Evolutionary conservation across 1,140 invertebrate species (phyloP).

Genomic region (Drosophila lacertosa): DNA sequence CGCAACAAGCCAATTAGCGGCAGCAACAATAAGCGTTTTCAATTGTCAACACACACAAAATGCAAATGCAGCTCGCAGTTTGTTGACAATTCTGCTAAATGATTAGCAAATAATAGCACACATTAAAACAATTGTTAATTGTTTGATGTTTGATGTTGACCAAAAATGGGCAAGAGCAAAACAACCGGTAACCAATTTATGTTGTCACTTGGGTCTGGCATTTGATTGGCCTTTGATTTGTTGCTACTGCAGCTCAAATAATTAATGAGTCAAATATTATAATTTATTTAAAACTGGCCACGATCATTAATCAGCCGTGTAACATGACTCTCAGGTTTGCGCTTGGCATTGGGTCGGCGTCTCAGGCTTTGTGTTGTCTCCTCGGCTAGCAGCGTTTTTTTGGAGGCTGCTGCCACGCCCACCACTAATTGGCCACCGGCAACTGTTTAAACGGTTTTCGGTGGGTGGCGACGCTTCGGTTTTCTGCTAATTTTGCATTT

Average conservation of each 20-base stretch:
- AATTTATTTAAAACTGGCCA: constrained; percentile 66
- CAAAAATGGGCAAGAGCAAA: constrained; percentile 67
- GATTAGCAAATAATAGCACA: constrained; percentile 52
- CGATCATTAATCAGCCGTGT: constrained; percentile 68
- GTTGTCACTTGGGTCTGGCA: constrained; percentile 51
- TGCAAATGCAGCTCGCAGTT: constrained; percentile 28
- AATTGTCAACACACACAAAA: constrained; percentile 49
- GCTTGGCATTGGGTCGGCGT: constrained; percentile 32
- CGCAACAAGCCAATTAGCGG: constrained; percentile 50
- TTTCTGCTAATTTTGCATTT: constrained; percentile 50
- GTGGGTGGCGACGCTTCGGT: constrained; percentile 50
- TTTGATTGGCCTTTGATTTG: constrained; percentile 68
- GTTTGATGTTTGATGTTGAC: constrained; percentile 42
- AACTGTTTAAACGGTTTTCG: constrained; percentile 14
- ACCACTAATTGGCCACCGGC: constrained; percentile 39
- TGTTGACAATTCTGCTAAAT: constrained; percentile 48
- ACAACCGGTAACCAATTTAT: constrained; percentile 25
- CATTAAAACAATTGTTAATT: constrained; percentile 53
- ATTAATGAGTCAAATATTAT: constrained; percentile 79
- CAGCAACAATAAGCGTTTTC: constrained; percentile 54
- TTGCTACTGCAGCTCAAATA: constrained; percentile 65
- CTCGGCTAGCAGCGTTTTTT: constrained; percentile 41
- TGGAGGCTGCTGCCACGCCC: constrained; percentile 42
- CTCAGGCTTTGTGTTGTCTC: constrained; percentile 28
- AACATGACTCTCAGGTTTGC: constrained; percentile 25